Conservation (phyloP, 2,797 vertebrate species). For the Cephalopachus bancanus region DNA sequence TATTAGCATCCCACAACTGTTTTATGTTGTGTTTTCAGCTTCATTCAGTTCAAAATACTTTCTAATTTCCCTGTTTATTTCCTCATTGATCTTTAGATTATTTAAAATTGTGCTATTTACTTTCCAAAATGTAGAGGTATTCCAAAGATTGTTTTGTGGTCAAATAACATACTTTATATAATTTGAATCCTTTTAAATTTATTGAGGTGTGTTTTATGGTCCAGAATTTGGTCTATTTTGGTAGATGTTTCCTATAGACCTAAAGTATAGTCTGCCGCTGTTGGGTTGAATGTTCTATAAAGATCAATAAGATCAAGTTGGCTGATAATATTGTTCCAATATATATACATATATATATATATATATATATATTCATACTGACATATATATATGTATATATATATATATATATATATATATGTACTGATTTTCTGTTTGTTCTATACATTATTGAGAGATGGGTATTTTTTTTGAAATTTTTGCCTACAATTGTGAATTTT, state of each 20-base stretch:
- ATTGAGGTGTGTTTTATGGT: not conserved
- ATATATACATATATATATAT: too few species aligned
- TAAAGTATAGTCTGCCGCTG: not conserved
- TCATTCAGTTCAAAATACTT: not conserved
- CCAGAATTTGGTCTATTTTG: not conserved
- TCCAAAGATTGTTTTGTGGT: not conserved
- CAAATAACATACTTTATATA: not conserved
- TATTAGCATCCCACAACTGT: not conserved
- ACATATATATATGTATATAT: not conserved
- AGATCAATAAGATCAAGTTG: not conserved
- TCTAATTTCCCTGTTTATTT: not conserved
- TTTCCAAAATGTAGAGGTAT: not conserved
- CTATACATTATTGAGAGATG: not conserved
- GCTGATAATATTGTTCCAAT: not conserved
- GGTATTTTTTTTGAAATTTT: not conserved
- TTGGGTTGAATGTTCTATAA: not conserved
- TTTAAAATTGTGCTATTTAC: not conserved
- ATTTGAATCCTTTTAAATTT: not conserved
- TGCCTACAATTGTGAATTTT: not conserved
- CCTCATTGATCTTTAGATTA: not conserved
- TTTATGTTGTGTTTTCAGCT: not conserved
- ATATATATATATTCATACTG: not conserved
- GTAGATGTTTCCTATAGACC: not conserved
- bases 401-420: not conserved
- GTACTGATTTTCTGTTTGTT: constrained; percentile 36